Evolutionary conservation across 2,888 invertebrate species (phyloP).

Genomic region (Didymodactylos carnosus): DNA sequence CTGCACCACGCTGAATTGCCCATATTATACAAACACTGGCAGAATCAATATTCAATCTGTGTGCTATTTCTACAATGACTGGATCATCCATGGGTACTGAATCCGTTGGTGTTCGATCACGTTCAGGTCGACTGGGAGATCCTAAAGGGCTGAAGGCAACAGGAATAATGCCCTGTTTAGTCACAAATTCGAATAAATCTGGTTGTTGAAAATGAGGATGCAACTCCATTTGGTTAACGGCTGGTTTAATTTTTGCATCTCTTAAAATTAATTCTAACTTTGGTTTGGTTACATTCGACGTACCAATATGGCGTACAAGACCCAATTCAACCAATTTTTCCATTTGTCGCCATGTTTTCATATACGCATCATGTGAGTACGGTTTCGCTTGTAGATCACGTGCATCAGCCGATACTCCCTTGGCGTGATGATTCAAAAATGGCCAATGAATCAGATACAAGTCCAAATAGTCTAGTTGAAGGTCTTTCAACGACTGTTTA

Average conservation of each 20-base stretch:
- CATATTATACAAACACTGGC: slow-evolving; percentile 44
- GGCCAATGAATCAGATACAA: slow-evolving; percentile 29
- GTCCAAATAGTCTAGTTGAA: slow-evolving; percentile 24
- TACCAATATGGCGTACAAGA: slow-evolving; percentile 50
- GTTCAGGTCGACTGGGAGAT: not conserved
- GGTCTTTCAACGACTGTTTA: slow-evolving; percentile 20
- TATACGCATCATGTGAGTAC: not conserved
- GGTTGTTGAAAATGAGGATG: slow-evolving; percentile 58
- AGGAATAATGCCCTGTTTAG: slow-evolving; percentile 44
- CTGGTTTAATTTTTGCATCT: slow-evolving; percentile 36
- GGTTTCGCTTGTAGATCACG: not conserved
- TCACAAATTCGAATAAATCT: slow-evolving; percentile 47
- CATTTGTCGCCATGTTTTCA: slow-evolving; percentile 34
- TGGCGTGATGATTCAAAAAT: too few relatives aligned
- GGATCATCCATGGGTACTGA: not conserved
- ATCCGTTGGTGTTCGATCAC: not conserved
- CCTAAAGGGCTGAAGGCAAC: slow-evolving; percentile 62
- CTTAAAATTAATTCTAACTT: slow-evolving; percentile 50
- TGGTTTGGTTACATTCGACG: slow-evolving; percentile 59
- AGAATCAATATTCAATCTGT: slow-evolving; percentile 23
- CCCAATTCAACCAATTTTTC: slow-evolving; percentile 52
- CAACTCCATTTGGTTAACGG: slow-evolving; percentile 47
- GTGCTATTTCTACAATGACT: slow-evolving; percentile 21
- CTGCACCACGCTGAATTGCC: slow-evolving; percentile 50
- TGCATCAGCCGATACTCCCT: too few relatives aligned